Conservation (phyloP, 1,140 invertebrate species). For the Microplitis mediator region DNA sequence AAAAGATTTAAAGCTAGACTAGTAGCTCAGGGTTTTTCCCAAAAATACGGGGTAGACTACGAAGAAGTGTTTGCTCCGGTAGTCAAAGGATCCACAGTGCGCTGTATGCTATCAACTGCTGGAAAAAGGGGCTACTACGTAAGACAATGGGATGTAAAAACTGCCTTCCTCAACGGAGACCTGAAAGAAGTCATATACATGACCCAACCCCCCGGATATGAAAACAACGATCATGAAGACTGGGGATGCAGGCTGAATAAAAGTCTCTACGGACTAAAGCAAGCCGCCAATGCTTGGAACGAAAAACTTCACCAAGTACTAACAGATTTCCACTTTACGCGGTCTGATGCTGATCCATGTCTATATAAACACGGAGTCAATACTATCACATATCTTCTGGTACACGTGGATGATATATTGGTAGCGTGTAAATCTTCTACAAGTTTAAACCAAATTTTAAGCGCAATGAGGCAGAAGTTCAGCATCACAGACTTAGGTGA, state of each 20-base stretch:
- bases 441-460: no score
- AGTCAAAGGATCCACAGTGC: no score
- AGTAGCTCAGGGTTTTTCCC: no score
- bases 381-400: neutral
- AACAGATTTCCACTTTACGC: constrained; percentile 7
- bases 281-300: constrained; percentile 54
- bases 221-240: constrained; percentile 13
- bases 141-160: constrained; percentile 46
- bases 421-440: no score
- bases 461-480: no score
- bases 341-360: constrained; percentile 7
- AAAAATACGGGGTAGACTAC: no score
- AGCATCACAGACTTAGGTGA: no score
- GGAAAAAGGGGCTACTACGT: constrained; percentile 32
- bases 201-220: constrained; percentile 50
- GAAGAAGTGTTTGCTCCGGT: no score
- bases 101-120: constrained; percentile 14
- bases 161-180: constrained; percentile 55
- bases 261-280: constrained; percentile 55
- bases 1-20: no score
- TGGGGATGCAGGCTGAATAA: constrained; percentile 46
- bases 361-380: constrained; percentile 1
- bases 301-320: constrained; percentile 32
- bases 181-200: constrained; percentile 54
- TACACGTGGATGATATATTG: constrained; percentile 34